Conservation (phyloP, 2,113 vertebrate genomes). For the Prionailurus bengalensis region DNA sequence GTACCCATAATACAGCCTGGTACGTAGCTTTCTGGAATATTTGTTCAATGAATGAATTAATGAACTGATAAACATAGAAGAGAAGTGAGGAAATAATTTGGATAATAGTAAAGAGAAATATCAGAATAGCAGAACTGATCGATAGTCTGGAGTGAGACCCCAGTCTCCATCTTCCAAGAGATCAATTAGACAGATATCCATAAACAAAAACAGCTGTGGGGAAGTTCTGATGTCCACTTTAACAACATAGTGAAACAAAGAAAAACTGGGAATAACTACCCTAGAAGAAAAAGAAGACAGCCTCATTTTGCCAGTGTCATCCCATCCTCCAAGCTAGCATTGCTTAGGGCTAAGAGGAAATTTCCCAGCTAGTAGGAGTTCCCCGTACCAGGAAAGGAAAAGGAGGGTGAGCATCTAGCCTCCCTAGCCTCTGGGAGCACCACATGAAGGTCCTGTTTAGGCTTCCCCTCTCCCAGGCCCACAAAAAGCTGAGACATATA, state of each 20-base stretch:
- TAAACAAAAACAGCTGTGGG: not conserved
- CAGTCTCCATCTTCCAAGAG: not conserved
- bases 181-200: not conserved
- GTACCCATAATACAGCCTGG: not conserved
- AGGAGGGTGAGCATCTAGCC: not conserved
- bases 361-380: not conserved
- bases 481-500: not conserved
- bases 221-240: not conserved
- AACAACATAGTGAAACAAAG: not conserved
- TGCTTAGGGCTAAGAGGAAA: not conserved
- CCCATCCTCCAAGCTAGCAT: not conserved
- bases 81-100: not conserved
- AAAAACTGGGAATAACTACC: not conserved
- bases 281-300: not conserved
- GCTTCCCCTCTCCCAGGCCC: not conserved
- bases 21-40: not conserved
- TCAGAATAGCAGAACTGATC: not conserved
- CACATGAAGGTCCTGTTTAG: not conserved
- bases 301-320: not conserved
- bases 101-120: not conserved
- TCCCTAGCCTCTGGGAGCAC: not conserved
- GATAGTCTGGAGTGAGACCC: not conserved
- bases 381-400: not conserved
- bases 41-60: not conserved
- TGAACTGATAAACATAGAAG: not conserved